Evolutionary conservation across 2,113 vertebrate genomes (phyloP).

Genomic region (Egretta garzetta): DNA sequence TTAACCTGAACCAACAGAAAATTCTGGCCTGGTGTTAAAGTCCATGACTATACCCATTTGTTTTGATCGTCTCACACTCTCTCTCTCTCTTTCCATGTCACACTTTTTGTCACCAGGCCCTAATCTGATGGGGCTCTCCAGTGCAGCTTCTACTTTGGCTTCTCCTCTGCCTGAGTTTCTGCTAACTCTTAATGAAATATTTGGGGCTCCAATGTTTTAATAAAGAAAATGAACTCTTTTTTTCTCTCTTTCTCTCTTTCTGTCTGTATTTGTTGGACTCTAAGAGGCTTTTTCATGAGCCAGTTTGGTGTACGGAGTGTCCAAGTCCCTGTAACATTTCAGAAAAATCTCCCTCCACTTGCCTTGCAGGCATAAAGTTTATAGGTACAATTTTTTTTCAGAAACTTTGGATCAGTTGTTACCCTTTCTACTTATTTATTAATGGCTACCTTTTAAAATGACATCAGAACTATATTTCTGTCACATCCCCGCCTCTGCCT

Average conservation of each 20-base stretch:
- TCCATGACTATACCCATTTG: not conserved
- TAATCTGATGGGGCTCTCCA: not conserved
- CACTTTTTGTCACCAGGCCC: not conserved
- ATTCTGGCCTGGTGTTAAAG: not conserved
- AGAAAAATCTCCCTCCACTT: not conserved
- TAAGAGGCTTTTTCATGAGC: not conserved
- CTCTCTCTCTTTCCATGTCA: not conserved
- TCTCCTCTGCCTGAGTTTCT: not conserved
- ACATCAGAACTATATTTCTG: not conserved
- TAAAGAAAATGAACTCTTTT: not conserved
- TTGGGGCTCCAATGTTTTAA: not conserved
- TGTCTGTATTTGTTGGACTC: not conserved
- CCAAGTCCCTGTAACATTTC: not conserved
- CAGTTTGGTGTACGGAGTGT: not conserved
- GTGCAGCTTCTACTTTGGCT: not conserved
- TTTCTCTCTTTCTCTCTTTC: not conserved
- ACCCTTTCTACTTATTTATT: not conserved
- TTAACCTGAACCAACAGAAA: not conserved
- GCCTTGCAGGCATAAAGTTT: not conserved
- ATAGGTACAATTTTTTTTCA: not conserved
- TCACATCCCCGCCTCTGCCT: not conserved
- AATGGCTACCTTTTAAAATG: not conserved
- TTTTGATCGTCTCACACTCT: not conserved
- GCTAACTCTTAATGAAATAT: not conserved
- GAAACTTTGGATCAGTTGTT: not conserved